These are phyloP conservation scores for Pavo muticus DNA, from an alignment of 2,113 vertebrate species.

Conservation along the genomic window DNA sequence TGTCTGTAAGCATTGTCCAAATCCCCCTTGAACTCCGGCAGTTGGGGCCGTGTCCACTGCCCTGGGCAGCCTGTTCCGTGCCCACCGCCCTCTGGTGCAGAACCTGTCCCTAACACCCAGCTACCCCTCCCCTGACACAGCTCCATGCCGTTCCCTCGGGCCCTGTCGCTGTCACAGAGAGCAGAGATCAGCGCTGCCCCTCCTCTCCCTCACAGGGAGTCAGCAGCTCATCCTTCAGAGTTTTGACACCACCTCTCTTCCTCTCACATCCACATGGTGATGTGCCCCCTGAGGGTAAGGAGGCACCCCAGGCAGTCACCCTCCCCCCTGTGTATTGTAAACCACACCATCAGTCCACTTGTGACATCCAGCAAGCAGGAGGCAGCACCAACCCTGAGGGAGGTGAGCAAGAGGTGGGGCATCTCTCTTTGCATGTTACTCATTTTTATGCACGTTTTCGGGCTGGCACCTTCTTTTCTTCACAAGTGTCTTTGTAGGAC, in stretches of 20 bases:
- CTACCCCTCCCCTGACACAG: background rate
- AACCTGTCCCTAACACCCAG: background rate
- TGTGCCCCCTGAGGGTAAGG: fast-evolving
- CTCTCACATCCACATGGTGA: background rate
- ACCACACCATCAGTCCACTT: fast-evolving
- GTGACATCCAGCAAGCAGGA: fast-evolving
- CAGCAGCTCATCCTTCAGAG: background rate
- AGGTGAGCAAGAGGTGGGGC: background rate
- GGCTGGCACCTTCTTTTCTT: background rate
- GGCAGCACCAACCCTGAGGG: background rate
- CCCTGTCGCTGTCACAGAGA: background rate
- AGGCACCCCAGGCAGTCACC: background rate
- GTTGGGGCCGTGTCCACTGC: background rate
- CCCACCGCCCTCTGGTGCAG: background rate
- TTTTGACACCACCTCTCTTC: background rate
- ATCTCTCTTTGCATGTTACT: background rate
- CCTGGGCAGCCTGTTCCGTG: background rate
- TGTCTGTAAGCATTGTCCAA: background rate
- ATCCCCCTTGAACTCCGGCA: background rate
- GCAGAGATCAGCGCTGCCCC: background rate
- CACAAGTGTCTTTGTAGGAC: background rate
- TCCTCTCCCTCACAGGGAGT: background rate
- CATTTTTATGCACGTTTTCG: background rate
- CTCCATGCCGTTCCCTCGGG: background rate
- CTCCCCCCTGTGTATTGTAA: fast-evolving